A percentile compares a stretch with the other conserved stretches of the same genome.
Conservation (phyloP, 2,113 vertebrate genomes). For the Uria lomvia region DNA sequence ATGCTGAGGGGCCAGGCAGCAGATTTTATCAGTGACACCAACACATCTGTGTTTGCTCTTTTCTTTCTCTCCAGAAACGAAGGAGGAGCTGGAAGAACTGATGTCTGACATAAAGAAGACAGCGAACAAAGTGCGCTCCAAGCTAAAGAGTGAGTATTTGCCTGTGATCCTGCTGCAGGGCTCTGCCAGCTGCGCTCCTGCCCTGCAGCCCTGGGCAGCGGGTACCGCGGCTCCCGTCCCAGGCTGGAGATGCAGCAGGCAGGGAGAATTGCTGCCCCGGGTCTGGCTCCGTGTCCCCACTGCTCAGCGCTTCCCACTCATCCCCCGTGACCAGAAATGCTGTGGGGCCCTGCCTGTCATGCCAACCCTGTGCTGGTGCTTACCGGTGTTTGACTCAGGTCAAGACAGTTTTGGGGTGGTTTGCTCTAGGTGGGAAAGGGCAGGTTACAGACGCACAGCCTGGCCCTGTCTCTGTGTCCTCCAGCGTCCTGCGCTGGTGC, state of each 20-base stretch:
- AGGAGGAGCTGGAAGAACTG: constrained; percentile 91
- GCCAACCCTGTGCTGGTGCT: background rate
- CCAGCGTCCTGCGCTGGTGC: background rate
- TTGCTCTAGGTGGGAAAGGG: background rate
- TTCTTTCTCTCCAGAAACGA: constrained; percentile 81
- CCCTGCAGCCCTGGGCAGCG: background rate
- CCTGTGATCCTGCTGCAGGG: background rate
- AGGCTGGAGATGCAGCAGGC: background rate
- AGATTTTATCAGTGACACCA: background rate
- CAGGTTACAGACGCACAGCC: background rate
- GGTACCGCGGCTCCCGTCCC: fast-evolving
- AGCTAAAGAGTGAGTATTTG: constrained; percentile 90
- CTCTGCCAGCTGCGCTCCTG: background rate
- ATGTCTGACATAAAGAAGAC: constrained; percentile 97
- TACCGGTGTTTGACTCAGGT: background rate
- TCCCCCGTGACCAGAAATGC: background rate
- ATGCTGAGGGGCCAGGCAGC: fast-evolving
- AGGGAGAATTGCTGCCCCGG: background rate
- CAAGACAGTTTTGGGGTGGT: background rate
- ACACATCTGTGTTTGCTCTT: background rate
- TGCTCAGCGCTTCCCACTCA: background rate
- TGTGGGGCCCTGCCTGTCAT: background rate
- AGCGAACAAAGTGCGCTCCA: constrained; percentile 95
- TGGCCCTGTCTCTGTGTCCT: fast-evolving
- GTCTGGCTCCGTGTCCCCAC: background rate